These are phyloP conservation scores for Bucco capensis DNA, from an alignment of 2,113 vertebrate genomes.

Conservation along the genomic window DNA sequence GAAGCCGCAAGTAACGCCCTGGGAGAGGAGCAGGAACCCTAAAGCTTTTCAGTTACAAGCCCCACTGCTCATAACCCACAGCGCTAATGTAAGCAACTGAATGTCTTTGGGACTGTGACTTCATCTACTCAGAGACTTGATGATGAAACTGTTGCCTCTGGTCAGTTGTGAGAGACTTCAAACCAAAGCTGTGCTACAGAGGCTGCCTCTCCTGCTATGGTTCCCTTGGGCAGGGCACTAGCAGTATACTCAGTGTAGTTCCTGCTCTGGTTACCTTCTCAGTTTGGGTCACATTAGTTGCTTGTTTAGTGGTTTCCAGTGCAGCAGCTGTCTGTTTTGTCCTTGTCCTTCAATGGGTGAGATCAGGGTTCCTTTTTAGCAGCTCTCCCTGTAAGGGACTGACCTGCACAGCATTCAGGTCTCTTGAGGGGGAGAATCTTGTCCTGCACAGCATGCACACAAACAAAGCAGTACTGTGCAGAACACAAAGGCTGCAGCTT, in stretches of 20 bases:
- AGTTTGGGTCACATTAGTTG: constrained; percentile 18
- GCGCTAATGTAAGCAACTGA: not conserved
- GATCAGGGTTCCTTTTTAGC: not conserved
- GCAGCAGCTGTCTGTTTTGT: not conserved
- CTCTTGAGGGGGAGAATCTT: not conserved
- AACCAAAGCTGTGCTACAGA: not conserved
- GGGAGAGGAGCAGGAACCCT: not conserved
- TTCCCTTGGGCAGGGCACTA: constrained; percentile 6
- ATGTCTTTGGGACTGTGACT: not conserved
- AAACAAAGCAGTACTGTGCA: not conserved
- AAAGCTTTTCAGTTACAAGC: constrained; percentile 3
- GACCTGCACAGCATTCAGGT: not conserved
- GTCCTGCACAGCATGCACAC: not conserved
- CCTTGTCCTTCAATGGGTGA: not conserved
- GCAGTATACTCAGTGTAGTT: not conserved
- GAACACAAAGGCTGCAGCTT: not conserved
- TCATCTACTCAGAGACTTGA: not conserved
- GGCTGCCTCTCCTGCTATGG: not conserved
- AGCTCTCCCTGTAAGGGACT: not conserved
- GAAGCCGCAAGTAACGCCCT: constrained; percentile 15
- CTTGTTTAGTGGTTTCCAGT: constrained; percentile 32
- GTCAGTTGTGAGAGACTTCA: not conserved
- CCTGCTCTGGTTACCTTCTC: not conserved
- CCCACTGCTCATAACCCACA: not conserved
- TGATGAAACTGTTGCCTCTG: not conserved